Evolutionary conservation across 2,113 vertebrate genomes (phyloP), one percentile per base, ranked within the genome.

Genomic region (Hemichromis elongatus): DNA sequence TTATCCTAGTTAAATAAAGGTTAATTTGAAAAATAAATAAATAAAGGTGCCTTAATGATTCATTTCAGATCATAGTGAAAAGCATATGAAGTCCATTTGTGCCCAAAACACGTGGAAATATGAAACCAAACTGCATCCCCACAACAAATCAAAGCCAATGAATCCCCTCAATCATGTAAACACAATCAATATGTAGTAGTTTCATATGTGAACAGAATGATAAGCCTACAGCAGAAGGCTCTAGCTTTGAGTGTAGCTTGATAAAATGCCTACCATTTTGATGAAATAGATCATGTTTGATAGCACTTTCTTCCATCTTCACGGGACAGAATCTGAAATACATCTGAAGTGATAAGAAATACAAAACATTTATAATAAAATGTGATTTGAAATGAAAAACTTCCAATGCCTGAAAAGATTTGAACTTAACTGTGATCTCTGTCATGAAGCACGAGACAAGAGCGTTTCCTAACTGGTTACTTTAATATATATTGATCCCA

Each of bases 401-500:
- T 50, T 3, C 16, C 16, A 30, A 24, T 50, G 42, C 42, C 68
- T 50, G 6, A 26, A 68, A 68, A 57, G n/a, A 52, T 40, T 42
- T 21, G 1, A 79, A 55, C 14, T 50, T 73, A 57, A 86, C 55
- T 81, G 30, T 0, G 4, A 86, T 84, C 75, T 50, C 35, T 81
- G 30, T 30, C 50, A 57, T 86, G 42, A 79, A 59, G 89, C 63
- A 80, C 35, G 5, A 66, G 21, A 50, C 59, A 54, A 50, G 82
- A 85, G 81, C 66, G 85, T 75, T 77, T 19, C 6, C 5, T 37
- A 24, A 59, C 24, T 86, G 79, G 80, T 80, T 35, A 81, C 56
- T 90, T 85, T 59, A 86, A 84, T 86, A 85, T 78, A 70, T 73
- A 80, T 86, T 80, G 59, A 88, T 88, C 19, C 77, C 26, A 42